A percentile compares a stretch with the other conserved stretches of the same genome.
These are phyloP conservation scores for Phylloscopus collybita DNA, from an alignment of 2,797 vertebrate genomes.

Conservation along the genomic window DNA sequence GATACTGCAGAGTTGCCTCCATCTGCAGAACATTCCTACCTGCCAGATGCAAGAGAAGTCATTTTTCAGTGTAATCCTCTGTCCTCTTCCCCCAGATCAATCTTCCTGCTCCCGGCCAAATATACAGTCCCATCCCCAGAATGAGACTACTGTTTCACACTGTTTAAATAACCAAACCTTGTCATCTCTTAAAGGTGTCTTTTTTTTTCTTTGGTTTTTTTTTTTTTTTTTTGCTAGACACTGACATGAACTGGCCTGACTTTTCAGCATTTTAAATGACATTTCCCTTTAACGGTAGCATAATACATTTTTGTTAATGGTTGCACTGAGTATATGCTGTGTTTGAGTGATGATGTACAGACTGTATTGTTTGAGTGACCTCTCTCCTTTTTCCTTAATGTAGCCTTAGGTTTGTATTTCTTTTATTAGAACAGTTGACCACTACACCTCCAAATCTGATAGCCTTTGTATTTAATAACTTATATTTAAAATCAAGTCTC, in stretches of 20 bases:
- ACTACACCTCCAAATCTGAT: constrained; percentile 50
- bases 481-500: constrained; percentile 77
- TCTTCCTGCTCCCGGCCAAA: background rate
- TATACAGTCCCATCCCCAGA: background rate
- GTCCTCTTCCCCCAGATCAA: background rate
- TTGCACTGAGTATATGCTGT: constrained; percentile 22
- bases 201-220: background rate
- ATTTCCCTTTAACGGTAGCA: constrained; percentile 18
- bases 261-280: constrained; percentile 21
- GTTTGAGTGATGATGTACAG: constrained; percentile 3
- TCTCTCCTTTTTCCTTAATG: constrained; percentile 46
- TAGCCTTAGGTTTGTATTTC: constrained; percentile 57
- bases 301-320: background rate
- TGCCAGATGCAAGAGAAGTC: constrained; percentile 1
- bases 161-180: constrained; percentile 4
- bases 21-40: background rate
- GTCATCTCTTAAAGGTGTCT: constrained; percentile 16
- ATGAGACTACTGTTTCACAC: background rate
- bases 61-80: background rate
- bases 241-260: background rate
- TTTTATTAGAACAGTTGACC: constrained; percentile 57
- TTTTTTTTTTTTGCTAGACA: background rate
- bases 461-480: constrained; percentile 55
- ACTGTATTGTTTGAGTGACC: constrained; percentile 33
- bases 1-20: background rate